Evolutionary conservation across 2,888 invertebrate genomes (phyloP).

Genomic region (Stenolophus ochropezus): DNA sequence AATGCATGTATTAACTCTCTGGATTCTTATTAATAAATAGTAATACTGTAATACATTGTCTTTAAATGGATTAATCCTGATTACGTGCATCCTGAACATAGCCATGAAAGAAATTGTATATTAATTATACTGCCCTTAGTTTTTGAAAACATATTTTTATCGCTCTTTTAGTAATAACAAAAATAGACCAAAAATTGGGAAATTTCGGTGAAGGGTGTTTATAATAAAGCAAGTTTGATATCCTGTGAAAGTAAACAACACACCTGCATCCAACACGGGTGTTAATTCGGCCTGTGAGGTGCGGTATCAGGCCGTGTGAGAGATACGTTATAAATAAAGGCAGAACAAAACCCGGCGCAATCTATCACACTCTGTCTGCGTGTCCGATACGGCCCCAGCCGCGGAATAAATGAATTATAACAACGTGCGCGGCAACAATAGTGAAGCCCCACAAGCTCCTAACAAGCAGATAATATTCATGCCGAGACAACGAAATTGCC

Average conservation of each 20-base stretch:
- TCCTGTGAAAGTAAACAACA: background rate
- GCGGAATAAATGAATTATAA: conserved; percentile 56
- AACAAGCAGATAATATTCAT: background rate
- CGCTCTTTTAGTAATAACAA: background rate
- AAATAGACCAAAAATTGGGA: background rate
- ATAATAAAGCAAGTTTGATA: background rate
- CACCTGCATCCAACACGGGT: background rate
- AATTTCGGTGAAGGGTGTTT: too few relatives aligned
- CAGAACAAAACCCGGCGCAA: conserved; percentile 51
- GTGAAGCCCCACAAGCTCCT: background rate
- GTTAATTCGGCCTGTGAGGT: background rate
- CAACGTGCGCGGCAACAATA: conserved; percentile 48
- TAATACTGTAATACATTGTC: too few relatives aligned
- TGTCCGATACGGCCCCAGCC: conserved; percentile 52
- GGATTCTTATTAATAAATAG: too few relatives aligned
- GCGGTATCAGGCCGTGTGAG: conserved; percentile 9
- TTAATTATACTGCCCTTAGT: too few relatives aligned
- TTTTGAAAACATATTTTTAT: too few relatives aligned
- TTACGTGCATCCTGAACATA: too few relatives aligned
- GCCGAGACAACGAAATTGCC: background rate
- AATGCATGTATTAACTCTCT: too few relatives aligned
- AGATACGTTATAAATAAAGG: conserved; percentile 57
- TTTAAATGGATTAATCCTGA: too few relatives aligned
- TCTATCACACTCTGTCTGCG: conserved; percentile 59
- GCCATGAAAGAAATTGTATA: too few relatives aligned